Evolutionary conservation across 2,888 invertebrate genomes (phyloP), one percentile per base, ranked within the genome.

Genomic region (Eulithis testata): DNA sequence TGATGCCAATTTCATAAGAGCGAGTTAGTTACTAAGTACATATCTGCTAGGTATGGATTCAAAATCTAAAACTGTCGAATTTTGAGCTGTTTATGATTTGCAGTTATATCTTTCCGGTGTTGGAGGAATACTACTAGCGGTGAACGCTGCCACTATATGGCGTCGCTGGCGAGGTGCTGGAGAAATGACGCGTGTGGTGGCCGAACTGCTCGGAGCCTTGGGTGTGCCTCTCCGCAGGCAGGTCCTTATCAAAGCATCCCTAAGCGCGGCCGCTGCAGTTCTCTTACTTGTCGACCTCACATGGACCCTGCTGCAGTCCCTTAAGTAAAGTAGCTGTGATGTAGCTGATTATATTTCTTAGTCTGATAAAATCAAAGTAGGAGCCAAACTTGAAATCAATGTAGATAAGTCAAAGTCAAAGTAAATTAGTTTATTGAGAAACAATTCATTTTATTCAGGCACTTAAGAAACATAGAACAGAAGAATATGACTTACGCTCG

Each of bases 181-280:
- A 0, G 77, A 86, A 8, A 56, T 89, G 11, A 89, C 87, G 0
- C 78, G 71, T 0, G 84, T 82, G 0, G 78, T 90, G 11, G 86
- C 85, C 0, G 89, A 90, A 21, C 74, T 90, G 1, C 79, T 90
- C 6, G 66, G 70, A 7, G 73, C 81, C 0, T 60, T 89, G 11
- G 90, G 89, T 0, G 73, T 89, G 7, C 80, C 75, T 0, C 67
- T 90, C 0, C 68, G 70, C n/a, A 73, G 84, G 1, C 87, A 89
- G 66, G 69, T 89, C 2, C 68, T 71, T 3, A 51, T 74, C 2
- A 89, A 89, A 68, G 80, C 84, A 7, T 0, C 40, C 0, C 72
- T 89, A 0, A 85, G 86, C 49, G 71, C 75, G 0, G 52, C 66
- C 0, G 80, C 79, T 0, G 76, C 84, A 0, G 0, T 74, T 0